Percentiles rank a stretch among this genome's conserved stretches.
Evolutionary conservation across 2,888 invertebrate species (phyloP).

Genomic region (Leptinotarsa peninsularis): DNA sequence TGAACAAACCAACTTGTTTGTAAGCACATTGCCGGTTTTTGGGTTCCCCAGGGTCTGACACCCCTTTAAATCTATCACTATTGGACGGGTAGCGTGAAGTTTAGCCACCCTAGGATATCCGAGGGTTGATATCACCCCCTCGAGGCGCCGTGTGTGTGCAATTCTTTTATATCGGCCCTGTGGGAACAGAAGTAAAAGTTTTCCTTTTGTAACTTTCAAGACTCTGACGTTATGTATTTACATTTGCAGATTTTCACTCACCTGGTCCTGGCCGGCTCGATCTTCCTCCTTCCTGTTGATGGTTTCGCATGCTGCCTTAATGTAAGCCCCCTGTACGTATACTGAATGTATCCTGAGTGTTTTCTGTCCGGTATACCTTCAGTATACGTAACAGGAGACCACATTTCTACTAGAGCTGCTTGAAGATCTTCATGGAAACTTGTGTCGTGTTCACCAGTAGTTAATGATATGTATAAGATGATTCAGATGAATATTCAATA

Average conservation of each 20-base stretch:
- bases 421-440: background rate
- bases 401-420: slow-evolving; percentile 73
- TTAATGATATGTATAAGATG: no score
- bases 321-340: slow-evolving; percentile 96
- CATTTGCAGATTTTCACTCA: slow-evolving; percentile 29
- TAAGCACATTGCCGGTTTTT: slow-evolving; percentile 21
- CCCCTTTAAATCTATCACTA: slow-evolving; percentile 61
- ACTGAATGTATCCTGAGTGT: slow-evolving; percentile 99
- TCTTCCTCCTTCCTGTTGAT: slow-evolving; percentile 19
- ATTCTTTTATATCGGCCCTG: slow-evolving; percentile 43
- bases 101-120: slow-evolving; percentile 50
- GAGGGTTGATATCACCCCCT: slow-evolving; percentile 38
- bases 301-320: slow-evolving; percentile 59
- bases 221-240: background rate
- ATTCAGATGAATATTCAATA: no score
- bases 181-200: slow-evolving; percentile 36
- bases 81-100: slow-evolving; percentile 55
- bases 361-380: slow-evolving; percentile 99
- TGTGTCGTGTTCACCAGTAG: background rate
- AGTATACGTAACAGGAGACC: slow-evolving; percentile 99
- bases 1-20: background rate
- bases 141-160: slow-evolving; percentile 29
- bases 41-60: slow-evolving; percentile 52
- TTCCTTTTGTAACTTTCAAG: background rate
- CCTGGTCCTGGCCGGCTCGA: slow-evolving; percentile 26